phyloP scores from a whole-genome alignment of 2,113 vertebrate genomes.

The Dolichotis patagonum region DNA sequence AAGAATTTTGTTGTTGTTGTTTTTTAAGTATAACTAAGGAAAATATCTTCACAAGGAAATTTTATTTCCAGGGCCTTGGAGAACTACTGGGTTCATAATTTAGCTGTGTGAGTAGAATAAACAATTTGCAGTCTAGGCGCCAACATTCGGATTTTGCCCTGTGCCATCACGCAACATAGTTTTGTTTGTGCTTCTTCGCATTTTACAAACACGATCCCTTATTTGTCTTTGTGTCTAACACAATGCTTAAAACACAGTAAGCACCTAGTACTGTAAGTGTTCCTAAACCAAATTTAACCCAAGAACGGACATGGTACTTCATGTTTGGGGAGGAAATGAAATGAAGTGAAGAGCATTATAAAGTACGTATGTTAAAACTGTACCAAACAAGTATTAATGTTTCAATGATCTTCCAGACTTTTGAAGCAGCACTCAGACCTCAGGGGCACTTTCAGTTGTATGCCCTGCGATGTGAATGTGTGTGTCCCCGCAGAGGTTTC shows the following conservation, averaged over 20 bases:
- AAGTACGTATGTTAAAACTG: background rate
- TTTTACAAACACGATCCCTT: background rate
- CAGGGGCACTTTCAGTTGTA: background rate
- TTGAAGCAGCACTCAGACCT: background rate
- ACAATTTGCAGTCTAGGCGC: background rate
- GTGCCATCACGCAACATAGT: background rate
- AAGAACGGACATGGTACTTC: background rate
- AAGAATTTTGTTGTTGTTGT: background rate
- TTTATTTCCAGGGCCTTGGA: background rate
- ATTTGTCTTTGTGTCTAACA: background rate
- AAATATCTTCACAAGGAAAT: background rate
- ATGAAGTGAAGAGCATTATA: background rate
- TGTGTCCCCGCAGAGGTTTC: background rate
- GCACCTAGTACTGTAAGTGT: background rate
- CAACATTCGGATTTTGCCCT: background rate
- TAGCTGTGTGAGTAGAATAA: background rate
- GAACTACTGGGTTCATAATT: background rate
- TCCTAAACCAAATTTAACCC: constrained; percentile 3
- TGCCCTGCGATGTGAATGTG: background rate
- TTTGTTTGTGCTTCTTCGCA: background rate
- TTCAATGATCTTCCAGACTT: background rate
- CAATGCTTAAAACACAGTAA: background rate
- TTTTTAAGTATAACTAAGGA: background rate
- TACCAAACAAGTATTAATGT: background rate
- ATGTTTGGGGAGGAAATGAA: background rate